phyloP scores from a whole-genome alignment of 1,140 invertebrate genomes.

The Drosophila punjabiensis region DNA sequence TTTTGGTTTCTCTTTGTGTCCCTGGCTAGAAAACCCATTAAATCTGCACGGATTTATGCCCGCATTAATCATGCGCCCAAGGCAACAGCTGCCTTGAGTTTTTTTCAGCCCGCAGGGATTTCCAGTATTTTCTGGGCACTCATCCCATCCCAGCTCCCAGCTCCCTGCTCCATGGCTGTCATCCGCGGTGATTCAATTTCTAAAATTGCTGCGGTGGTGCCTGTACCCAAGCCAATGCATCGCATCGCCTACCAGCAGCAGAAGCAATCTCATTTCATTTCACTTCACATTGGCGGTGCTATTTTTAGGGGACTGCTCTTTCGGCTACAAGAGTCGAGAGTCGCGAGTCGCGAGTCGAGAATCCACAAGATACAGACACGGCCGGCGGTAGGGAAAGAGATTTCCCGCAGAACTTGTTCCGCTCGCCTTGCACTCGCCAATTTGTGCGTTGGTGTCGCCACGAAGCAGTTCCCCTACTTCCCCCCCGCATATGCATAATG shows the following conservation, averaged over 20 bases:
- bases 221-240: slow-evolving; percentile 59
- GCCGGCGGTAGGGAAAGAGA: slow-evolving; percentile 26
- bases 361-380: slow-evolving; percentile 51
- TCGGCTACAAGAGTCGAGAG: slow-evolving; percentile 30
- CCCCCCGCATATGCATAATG: slow-evolving; percentile 15
- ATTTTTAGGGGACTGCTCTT: slow-evolving; percentile 72
- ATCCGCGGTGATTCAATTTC: slow-evolving; percentile 68
- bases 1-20: not conserved
- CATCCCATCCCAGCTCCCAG: slow-evolving; percentile 8
- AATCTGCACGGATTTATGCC: slow-evolving; percentile 58
- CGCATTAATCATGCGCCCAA: slow-evolving; percentile 51
- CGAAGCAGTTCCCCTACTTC: slow-evolving; percentile 5
- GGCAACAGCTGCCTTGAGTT: slow-evolving; percentile 39
- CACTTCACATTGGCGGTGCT: slow-evolving; percentile 68
- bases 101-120: slow-evolving; percentile 40
- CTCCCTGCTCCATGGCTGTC: slow-evolving; percentile 46
- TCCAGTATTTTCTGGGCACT: slow-evolving; percentile 39
- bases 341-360: slow-evolving; percentile 1
- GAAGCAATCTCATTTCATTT: slow-evolving; percentile 75
- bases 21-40: slow-evolving; percentile 36
- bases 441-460: slow-evolving; percentile 57
- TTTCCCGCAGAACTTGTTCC: slow-evolving; percentile 56
- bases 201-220: slow-evolving; percentile 57
- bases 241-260: slow-evolving; percentile 37
- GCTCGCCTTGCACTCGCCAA: slow-evolving; percentile 50